Percentiles rank a stretch among this genome's conserved stretches.
Evolutionary conservation across 2,888 invertebrate genomes (phyloP).

Genomic region (Isotomurus palustris): DNA sequence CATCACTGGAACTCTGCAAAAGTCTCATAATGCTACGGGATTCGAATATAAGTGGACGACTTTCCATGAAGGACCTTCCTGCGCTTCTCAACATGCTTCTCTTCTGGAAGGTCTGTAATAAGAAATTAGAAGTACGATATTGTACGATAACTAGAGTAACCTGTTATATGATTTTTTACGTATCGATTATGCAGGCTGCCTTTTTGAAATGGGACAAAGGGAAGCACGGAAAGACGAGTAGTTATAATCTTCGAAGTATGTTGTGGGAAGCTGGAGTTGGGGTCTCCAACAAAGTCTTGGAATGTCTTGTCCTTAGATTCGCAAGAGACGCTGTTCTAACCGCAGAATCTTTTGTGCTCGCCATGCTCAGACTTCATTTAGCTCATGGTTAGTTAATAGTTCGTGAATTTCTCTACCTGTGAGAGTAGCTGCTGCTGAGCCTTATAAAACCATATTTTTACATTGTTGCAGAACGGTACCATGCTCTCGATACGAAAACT

Average conservation of each 20-base stretch:
- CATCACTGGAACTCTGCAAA: slow-evolving; percentile 62
- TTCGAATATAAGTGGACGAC: slow-evolving; percentile 61
- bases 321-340: slow-evolving; percentile 59
- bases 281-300: slow-evolving; percentile 71
- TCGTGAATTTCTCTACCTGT: not conserved
- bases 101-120: slow-evolving; percentile 58
- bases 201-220: slow-evolving; percentile 59
- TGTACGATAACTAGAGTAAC: not conserved
- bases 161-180: slow-evolving; percentile 4
- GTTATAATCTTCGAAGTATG: slow-evolving; percentile 61
- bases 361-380: slow-evolving; percentile 60
- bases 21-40: slow-evolving; percentile 66
- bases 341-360: slow-evolving; percentile 62
- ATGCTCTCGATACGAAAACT: slow-evolving; percentile 65
- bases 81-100: slow-evolving; percentile 62
- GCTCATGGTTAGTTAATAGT: slow-evolving; percentile 56
- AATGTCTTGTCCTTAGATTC: slow-evolving; percentile 64
- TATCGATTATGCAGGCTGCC: slow-evolving; percentile 53
- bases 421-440: not conserved
- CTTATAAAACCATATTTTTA: slow-evolving; percentile 3
- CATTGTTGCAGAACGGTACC: slow-evolving; percentile 60
- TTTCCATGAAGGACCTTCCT: slow-evolving; percentile 60
- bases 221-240: slow-evolving; percentile 57
- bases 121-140: not conserved
- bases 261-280: slow-evolving; percentile 66